Evolutionary conservation across 2,888 invertebrate species (phyloP).

Genomic region (Deilephila elpenor): DNA sequence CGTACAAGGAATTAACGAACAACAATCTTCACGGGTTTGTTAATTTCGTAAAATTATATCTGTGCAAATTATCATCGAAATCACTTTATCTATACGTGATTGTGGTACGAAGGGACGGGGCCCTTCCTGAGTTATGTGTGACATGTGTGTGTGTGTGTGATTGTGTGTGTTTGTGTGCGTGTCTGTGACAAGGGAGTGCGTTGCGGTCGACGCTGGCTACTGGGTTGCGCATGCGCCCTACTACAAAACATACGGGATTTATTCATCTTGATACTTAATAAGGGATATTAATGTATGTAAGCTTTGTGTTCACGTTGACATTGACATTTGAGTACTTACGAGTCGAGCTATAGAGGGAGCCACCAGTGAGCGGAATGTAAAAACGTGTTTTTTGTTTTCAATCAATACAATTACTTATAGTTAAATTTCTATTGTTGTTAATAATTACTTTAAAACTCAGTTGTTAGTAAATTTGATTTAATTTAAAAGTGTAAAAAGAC

Average conservation of each 20-base stretch:
- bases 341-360: too few relatives aligned
- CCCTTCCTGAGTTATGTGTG: conserved; percentile 5
- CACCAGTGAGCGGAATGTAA: too few relatives aligned
- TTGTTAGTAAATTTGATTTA: too few relatives aligned
- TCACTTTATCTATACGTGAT: conserved; percentile 21
- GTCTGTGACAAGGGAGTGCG: conserved; percentile 41
- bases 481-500: too few relatives aligned
- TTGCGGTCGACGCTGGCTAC: conserved; percentile 55
- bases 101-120: conserved; percentile 3
- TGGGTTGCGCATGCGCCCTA: conserved; percentile 46
- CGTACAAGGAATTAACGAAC: neutral
- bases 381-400: too few relatives aligned
- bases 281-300: neutral
- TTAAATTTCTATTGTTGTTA: too few relatives aligned
- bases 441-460: too few relatives aligned
- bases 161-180: conserved; percentile 5
- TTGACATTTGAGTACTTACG: too few relatives aligned
- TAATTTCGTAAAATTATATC: conserved; percentile 15
- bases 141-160: neutral
- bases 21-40: conserved; percentile 1
- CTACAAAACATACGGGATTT: conserved; percentile 1
- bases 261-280: conserved; percentile 58
- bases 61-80: conserved; percentile 15
- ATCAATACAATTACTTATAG: too few relatives aligned
- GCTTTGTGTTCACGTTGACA: too few relatives aligned